Evolutionary conservation across 2,113 vertebrate species (phyloP).

Genomic region (Pelvicachromis taeniatus): DNA sequence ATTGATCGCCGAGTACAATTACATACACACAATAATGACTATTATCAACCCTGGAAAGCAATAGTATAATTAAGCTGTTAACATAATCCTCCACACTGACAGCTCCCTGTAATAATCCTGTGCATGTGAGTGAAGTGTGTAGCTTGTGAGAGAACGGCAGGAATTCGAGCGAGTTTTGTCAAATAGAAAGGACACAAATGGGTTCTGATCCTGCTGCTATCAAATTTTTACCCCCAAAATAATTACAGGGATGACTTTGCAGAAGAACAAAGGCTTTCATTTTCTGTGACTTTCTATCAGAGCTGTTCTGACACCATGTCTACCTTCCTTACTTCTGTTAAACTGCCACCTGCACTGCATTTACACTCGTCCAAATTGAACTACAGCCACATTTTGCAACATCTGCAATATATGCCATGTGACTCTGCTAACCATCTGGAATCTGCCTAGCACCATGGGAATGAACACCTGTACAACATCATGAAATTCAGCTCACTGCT

Average conservation of each 20-base stretch:
- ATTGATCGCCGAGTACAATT: slow-evolving; percentile 46
- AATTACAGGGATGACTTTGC: slow-evolving; percentile 7
- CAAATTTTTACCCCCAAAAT: not conserved
- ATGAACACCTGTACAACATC: not conserved
- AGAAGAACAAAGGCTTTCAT: slow-evolving; percentile 3
- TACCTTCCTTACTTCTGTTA: not conserved
- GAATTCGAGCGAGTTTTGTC: slow-evolving; percentile 6
- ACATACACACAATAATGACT: slow-evolving; percentile 20
- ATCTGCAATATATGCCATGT: not conserved
- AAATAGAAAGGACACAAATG: not conserved
- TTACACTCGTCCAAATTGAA: not conserved
- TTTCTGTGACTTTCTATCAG: slow-evolving; percentile 13
- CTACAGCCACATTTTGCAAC: not conserved
- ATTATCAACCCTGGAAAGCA: slow-evolving; percentile 38
- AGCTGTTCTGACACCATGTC: not conserved
- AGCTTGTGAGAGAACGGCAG: slow-evolving; percentile 28
- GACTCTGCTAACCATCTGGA: slow-evolving; percentile 1
- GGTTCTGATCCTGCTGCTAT: slow-evolving; percentile 4
- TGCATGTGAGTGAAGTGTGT: slow-evolving; percentile 18
- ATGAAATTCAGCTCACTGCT: not conserved
- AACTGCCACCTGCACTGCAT: not conserved
- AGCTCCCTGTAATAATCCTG: slow-evolving; percentile 40
- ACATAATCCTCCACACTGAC: slow-evolving; percentile 44
- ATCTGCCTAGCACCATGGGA: not conserved
- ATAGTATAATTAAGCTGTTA: slow-evolving; percentile 45